phyloP scores from a whole-genome alignment of 35 echinoderm and acorn worm species.

The Eucidaris tribuloides region DNA sequence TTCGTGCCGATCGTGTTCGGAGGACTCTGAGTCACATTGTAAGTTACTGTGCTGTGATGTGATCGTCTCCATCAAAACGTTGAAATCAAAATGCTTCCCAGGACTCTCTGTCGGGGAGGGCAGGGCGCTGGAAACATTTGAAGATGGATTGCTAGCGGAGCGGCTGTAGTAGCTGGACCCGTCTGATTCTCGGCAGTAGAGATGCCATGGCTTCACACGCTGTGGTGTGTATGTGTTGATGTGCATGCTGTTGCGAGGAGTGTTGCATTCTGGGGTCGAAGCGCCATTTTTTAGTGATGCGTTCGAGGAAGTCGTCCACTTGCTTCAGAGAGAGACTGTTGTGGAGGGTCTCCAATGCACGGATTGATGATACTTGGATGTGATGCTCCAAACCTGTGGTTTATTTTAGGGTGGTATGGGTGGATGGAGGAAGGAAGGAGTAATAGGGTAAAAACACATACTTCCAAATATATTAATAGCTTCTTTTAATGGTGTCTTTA shows the following conservation, averaged over 20 bases:
- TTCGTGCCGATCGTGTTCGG: not conserved
- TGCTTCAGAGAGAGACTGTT: conserved; percentile 91
- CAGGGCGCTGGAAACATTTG: conserved; percentile 77
- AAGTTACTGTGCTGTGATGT: not conserved
- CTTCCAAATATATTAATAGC: not conserved
- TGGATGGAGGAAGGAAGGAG: not conserved
- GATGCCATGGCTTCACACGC: conserved; percentile 35
- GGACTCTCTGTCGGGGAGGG: conserved; percentile 77
- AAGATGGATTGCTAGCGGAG: conserved; percentile 80
- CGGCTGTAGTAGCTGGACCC: conserved; percentile 53
- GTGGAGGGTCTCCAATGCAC: conserved; percentile 89
- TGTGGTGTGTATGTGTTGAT: conserved; percentile 74
- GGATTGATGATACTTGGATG: conserved; percentile 84
- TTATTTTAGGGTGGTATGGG: too few relatives aligned
- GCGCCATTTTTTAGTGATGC: conserved; percentile 59
- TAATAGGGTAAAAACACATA: not conserved
- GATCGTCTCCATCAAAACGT: conserved; percentile 11
- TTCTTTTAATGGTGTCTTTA: not conserved
- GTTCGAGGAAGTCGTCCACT: conserved; percentile 82
- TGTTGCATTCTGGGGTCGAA: conserved; percentile 29
- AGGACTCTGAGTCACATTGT: too few relatives aligned
- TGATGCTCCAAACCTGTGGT: conserved; percentile 82
- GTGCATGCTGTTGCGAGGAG: conserved; percentile 22
- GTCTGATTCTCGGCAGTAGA: conserved; percentile 24
- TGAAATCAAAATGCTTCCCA: conserved; percentile 52